A percentile compares a stretch with the other conserved stretches of the same genome.
phyloP scores from a whole-genome alignment of 2,113 vertebrate genomes.

The Rhabdornis inornatus region DNA sequence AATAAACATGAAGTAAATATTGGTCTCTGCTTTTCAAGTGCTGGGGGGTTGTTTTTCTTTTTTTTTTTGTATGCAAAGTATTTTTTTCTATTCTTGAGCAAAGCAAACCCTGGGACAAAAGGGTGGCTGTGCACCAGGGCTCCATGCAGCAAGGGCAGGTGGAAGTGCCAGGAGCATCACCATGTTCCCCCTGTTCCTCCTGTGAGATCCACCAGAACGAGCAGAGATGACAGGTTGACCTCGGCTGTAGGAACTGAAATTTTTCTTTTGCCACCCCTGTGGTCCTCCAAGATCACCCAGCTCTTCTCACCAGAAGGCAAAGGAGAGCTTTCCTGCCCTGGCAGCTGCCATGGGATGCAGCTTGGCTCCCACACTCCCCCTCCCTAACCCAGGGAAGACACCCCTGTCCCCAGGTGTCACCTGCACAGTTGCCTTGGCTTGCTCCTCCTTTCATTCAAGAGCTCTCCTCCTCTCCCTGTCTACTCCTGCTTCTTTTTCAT shows the following conservation, averaged over 20 bases:
- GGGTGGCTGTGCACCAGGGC: background rate
- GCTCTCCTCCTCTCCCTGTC: background rate
- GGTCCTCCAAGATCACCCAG: background rate
- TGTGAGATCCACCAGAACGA: accelerated
- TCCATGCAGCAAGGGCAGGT: background rate
- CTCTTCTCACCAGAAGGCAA: accelerated
- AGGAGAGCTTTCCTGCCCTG: background rate
- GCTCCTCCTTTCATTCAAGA: background rate
- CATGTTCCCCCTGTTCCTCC: accelerated
- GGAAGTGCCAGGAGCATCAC: background rate
- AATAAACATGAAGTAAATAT: background rate
- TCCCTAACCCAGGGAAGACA: background rate
- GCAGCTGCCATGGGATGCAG: background rate
- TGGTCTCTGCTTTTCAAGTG: background rate
- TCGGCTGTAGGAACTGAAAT: accelerated
- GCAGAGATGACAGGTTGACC: accelerated
- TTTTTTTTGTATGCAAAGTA: background rate
- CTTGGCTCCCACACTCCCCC: accelerated
- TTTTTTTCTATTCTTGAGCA: background rate
- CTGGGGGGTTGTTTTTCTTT: background rate
- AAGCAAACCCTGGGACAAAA: background rate
- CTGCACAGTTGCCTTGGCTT: accelerated
- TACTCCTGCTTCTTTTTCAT: background rate
- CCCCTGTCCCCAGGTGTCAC: accelerated
- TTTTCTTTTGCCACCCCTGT: no score